Evolutionary conservation across 2,888 invertebrate genomes (phyloP).

Genomic region (Pristionchus arcanus): DNA sequence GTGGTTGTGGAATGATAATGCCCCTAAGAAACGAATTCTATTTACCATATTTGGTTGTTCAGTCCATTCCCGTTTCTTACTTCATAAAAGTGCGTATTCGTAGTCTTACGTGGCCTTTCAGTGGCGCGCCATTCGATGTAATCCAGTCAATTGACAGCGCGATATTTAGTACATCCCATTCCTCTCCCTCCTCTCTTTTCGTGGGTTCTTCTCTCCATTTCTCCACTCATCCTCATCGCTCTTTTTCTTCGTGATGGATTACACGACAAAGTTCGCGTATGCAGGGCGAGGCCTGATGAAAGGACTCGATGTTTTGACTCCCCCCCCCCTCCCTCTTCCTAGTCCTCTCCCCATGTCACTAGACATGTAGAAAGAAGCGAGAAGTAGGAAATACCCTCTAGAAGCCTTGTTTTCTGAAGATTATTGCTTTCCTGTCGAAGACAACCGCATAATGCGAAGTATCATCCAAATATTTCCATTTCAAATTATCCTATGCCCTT

Average conservation of each 20-base stretch:
- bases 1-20: no score
- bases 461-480: no score
- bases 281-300: constrained; percentile 15
- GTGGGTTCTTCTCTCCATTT: constrained; percentile 27
- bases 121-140: neutral
- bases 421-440: no score
- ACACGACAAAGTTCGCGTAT: constrained; percentile 21
- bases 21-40: no score
- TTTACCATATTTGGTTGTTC: no score
- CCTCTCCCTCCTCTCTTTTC: neutral
- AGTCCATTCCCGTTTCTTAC: neutral
- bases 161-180: constrained; percentile 36
- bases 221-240: constrained; percentile 45
- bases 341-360: no score
- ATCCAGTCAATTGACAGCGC: neutral
- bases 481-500: no score
- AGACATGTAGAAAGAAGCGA: no score
- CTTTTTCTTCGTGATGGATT: constrained; percentile 44
- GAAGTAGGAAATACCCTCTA: no score
- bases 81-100: neutral
- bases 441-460: no score
- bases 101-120: neutral
- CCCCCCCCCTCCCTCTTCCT: no score
- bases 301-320: neutral
- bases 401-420: no score